Conservation (phyloP, 1,140 invertebrate genomes). For the Chionoecetes opilio region DNA sequence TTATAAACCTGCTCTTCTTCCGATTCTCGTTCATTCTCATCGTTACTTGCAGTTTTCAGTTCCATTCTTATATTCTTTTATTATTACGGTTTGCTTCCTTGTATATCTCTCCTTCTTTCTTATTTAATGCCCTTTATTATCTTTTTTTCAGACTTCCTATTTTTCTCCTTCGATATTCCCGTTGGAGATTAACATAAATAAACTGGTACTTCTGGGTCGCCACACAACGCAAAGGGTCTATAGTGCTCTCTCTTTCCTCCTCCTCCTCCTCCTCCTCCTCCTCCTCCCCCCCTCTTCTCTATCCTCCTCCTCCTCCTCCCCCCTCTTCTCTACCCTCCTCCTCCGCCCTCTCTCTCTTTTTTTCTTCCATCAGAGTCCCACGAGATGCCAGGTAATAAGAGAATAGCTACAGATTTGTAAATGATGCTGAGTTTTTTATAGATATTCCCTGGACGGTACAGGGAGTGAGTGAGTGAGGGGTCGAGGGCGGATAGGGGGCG, state of each 20-base stretch:
- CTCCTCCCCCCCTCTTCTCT: too few relatives aligned
- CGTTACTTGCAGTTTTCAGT: not conserved
- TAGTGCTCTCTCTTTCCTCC: not conserved
- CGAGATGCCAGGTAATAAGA: not conserved
- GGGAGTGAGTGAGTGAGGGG: not conserved
- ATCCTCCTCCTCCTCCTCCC: not conserved
- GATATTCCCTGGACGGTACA: not conserved
- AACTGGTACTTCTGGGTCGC: too few relatives aligned
- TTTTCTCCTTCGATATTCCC: too few relatives aligned
- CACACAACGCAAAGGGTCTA: too few relatives aligned
- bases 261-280: not conserved
- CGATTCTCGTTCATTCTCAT: not conserved
- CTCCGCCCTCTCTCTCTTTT: not conserved
- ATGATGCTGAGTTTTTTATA: conserved; percentile 15
- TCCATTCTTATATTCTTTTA: not conserved
- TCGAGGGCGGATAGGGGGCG: not conserved
- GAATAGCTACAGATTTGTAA: not conserved
- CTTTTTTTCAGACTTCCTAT: too few relatives aligned
- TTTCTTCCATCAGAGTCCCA: not conserved
- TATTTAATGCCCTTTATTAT: too few relatives aligned
- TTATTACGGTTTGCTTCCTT: not conserved
- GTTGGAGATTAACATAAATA: too few relatives aligned
- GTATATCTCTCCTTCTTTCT: not conserved
- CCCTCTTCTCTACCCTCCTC: not conserved
- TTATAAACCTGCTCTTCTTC: too few relatives aligned